Evolutionary conservation across 2,113 vertebrate species (phyloP).

Genomic region (Tychaedon coryphoeus): DNA sequence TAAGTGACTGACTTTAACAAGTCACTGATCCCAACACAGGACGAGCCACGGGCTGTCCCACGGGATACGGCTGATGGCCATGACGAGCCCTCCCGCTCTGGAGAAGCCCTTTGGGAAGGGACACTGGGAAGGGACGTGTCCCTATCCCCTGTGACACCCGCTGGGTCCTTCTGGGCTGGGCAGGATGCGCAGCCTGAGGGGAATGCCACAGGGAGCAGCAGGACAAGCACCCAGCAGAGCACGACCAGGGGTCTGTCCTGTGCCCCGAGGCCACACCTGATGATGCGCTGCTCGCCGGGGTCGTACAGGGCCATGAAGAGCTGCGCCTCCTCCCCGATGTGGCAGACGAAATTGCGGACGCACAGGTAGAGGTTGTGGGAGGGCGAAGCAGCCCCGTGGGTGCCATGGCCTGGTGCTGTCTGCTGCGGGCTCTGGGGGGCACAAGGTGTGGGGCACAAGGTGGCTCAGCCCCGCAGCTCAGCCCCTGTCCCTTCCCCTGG

Average conservation of each 20-base stretch:
- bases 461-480: neutral
- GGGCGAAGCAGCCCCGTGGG: neutral
- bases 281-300: slow-evolving; percentile 31
- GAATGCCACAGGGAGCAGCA: rapidly evolving
- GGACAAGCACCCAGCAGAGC: rapidly evolving
- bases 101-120: neutral
- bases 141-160: rapidly evolving
- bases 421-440: neutral
- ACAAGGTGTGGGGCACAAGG: rapidly evolving
- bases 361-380: slow-evolving; percentile 61
- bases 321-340: slow-evolving; percentile 66
- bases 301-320: slow-evolving; percentile 65
- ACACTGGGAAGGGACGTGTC: neutral
- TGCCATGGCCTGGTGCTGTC: neutral
- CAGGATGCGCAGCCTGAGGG: neutral
- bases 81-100: rapidly evolving
- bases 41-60: neutral
- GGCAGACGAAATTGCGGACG: slow-evolving; percentile 65
- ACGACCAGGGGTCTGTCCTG: rapidly evolving
- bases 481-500: neutral
- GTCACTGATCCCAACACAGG: no score
- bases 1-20: no score
- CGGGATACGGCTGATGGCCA: rapidly evolving
- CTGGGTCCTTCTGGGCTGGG: neutral
- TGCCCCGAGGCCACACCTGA: neutral